Evolutionary conservation across 2,113 vertebrate species (phyloP), one percentile per base, ranked within the genome.

Genomic region (Chroicocephalus ridibundus): DNA sequence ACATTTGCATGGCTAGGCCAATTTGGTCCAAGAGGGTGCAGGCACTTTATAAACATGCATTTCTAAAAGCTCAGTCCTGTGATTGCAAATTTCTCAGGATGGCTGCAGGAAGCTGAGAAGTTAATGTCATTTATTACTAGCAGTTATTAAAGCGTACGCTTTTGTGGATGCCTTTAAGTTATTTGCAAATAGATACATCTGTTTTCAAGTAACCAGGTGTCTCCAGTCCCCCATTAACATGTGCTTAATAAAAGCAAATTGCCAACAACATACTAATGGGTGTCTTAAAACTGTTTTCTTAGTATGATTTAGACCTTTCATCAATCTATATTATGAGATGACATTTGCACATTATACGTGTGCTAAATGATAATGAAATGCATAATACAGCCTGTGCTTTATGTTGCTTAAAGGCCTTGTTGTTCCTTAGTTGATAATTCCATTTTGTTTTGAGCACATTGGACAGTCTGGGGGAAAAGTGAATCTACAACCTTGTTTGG

Each of bases 191-290:
- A 93, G 36, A 47, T 80, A 44, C 18, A 74, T 55, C 88, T 90
- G 31, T 80, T 81, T 78, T 79, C 29, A 81, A 89, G 49, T 42
- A 93, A 74, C 40, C 1, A 18, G 5, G 22, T 61, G 36, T 91
- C 79, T 65, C 32, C n/a, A 60, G 10, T 58, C 88, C 52, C 9
- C 19, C 54, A 68, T 82, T 93, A 92, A 26, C 24, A n/a, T 25
- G 34, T 29, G 13, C 40, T 86, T 96, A 64, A 81, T 61, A 84
- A 82, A 92, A 90, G 36, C 21, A 90, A 87, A 87, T 87, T 96
- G 32, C 34, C 54, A 72, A 64, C 42, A 69, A 49, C 71, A 19
- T 62, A 84, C 12, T 70, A 57, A 85, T 75, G 36, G 49, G 15
- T 84, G 31, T 82, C 62, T 71, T 84, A 66, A 92, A 90, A 77